Percentiles rank a stretch among this genome's conserved stretches.
Conservation (phyloP, 2,888 invertebrate genomes). For the Diogma glabrata region DNA sequence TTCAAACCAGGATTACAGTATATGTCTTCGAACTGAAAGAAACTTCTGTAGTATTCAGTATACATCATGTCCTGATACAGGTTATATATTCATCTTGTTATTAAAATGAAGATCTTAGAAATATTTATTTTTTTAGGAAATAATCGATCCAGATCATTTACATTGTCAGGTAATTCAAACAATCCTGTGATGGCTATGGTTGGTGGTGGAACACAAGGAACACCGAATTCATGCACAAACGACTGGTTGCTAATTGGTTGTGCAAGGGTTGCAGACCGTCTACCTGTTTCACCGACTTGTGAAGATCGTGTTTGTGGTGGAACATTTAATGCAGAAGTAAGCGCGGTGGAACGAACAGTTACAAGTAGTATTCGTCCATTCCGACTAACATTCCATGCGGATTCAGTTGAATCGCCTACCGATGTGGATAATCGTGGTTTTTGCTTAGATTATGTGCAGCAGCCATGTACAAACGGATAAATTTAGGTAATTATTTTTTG, state of each 20-base stretch:
- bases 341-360: constrained; percentile 53
- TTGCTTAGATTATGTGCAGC: constrained; percentile 73
- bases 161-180: constrained; percentile 66
- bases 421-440: constrained; percentile 70
- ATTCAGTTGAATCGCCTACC: constrained; percentile 61
- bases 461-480: constrained; percentile 61
- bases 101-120: too few species aligned
- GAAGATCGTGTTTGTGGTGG: constrained; percentile 77
- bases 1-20: constrained; percentile 81
- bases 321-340: constrained; percentile 61
- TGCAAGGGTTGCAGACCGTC: constrained; percentile 39
- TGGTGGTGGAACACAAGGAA: constrained; percentile 50
- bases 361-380: constrained; percentile 75
- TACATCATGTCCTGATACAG: constrained; percentile 57
- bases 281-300: constrained; percentile 47
- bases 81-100: constrained; percentile 31
- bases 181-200: constrained; percentile 57
- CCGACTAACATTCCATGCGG: constrained; percentile 64
- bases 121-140: constrained; percentile 41
- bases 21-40: constrained; percentile 71
- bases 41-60: constrained; percentile 84
- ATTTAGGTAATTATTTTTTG: background rate
- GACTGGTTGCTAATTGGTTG: constrained; percentile 77
- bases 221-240: constrained; percentile 55
- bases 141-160: constrained; percentile 61